Evolutionary conservation across 2,797 vertebrate species (phyloP).

Genomic region (Enteromius thamalakanensis): DNA sequence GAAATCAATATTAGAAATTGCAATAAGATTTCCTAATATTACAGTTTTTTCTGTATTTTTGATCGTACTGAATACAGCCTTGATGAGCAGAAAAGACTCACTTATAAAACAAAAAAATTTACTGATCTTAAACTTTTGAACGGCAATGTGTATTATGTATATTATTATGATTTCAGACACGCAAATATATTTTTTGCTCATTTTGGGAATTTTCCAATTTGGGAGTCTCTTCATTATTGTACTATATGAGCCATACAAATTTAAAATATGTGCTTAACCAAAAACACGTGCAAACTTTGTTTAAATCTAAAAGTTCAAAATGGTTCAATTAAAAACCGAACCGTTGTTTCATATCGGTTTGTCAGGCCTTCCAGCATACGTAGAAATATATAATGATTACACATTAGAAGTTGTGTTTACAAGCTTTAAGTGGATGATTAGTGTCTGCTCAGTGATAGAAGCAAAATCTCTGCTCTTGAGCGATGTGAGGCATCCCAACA

Average conservation of each 20-base stretch:
- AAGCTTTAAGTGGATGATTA: slow-evolving; percentile 10
- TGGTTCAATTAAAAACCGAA: neutral
- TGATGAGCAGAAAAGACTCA: too few relatives aligned
- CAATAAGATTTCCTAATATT: too few relatives aligned
- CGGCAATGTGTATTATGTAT: too few relatives aligned
- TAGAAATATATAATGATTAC: neutral
- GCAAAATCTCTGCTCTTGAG: slow-evolving; percentile 17
- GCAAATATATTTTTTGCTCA: neutral
- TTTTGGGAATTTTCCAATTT: neutral
- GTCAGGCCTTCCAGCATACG: neutral
- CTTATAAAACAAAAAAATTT: too few relatives aligned
- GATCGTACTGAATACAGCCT: too few relatives aligned
- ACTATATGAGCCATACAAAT: neutral
- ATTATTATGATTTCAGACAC: too few relatives aligned
- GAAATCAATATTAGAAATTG: too few relatives aligned
- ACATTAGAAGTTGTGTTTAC: slow-evolving; percentile 8
- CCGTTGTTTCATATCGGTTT: neutral
- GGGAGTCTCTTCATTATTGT: neutral
- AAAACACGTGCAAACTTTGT: neutral
- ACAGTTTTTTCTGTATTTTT: too few relatives aligned
- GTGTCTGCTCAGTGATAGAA: slow-evolving; percentile 11
- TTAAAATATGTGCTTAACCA: neutral
- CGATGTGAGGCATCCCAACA: slow-evolving; percentile 37
- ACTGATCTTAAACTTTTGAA: too few relatives aligned
- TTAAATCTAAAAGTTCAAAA: neutral